Base-by-base conservation (phyloP, 2,888 invertebrate species). In the Choristoneura rosaceana region DNA sequence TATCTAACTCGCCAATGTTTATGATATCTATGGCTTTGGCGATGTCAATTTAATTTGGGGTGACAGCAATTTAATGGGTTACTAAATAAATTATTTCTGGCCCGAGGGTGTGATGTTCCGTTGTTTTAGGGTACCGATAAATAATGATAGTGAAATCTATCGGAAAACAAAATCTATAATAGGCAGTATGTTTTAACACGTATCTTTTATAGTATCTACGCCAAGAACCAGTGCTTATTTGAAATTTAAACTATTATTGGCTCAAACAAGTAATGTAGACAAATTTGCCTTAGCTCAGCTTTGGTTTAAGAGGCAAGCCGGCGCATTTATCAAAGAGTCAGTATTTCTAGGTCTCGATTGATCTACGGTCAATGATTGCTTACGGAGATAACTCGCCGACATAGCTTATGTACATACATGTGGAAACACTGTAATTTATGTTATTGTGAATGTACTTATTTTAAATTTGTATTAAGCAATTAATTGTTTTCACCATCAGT, bases 311-410 rank as follows among this genome's bases (percentile, higher is more conserved):
- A 60, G 65, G 67, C 43, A 59, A 63, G 62, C 25, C 62, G 62
- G 58, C 50, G 47, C 52, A 59, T 58, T 68, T 68, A 68, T 71
- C 62, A 67, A 25, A 34, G 3, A 55, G 33, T 15, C 33, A 70
- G 47, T 67, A 43, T 71, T 67, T 67, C 67, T 62, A 71, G 71
- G 17, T 25, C 67, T 67, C 41, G 15, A 5, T 45, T 67, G 61
- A 71, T 71, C 62, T 68, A 71, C 68, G 15, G 34, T 41, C 55
- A 50, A 12, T 38, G 71, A 71, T 68, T 68, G 17, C 5, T 52
- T 52, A 52, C 8, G 63, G 4, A 58, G 15, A 67, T 71, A 67
- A 61, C n/a, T 55, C 52, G 41, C 14, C 25, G 33, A n/a, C 15
- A 2, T n/a, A 17, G 41, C 52, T 60, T 60, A n/a, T n/a, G n/a